These are phyloP conservation scores for Teleiodes luculella DNA, from an alignment of 2,888 invertebrate genomes.

Conservation along the genomic window DNA sequence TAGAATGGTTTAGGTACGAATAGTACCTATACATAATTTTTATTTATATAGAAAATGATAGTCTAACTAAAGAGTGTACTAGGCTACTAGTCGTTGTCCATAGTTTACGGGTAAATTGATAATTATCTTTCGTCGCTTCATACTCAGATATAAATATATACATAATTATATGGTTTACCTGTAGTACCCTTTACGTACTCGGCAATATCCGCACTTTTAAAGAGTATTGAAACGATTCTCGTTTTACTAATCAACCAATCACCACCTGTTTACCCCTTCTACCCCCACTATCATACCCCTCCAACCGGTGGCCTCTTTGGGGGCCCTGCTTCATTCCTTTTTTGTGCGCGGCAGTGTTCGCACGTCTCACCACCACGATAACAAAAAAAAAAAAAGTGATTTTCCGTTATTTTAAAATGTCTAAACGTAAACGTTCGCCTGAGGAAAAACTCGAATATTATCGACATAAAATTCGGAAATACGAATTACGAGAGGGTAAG, in stretches of 20 bases:
- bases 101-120: too few species aligned
- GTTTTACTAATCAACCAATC: background rate
- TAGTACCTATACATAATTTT: too few species aligned
- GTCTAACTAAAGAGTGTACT: too few species aligned
- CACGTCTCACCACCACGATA: background rate
- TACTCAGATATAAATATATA: background rate
- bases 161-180: background rate
- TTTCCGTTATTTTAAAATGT: background rate
- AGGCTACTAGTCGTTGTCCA: too few species aligned
- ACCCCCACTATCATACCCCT: background rate
- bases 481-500: background rate
- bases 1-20: too few species aligned
- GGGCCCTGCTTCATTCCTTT: slow-evolving; percentile 12
- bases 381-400: background rate
- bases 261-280: background rate
- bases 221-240: background rate
- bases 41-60: too few species aligned
- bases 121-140: too few species aligned
- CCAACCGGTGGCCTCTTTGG: background rate
- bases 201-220: background rate
- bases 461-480: background rate
- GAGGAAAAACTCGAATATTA: background rate
- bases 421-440: background rate
- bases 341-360: slow-evolving; percentile 7
- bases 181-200: background rate